These are phyloP conservation scores for Rhinolophus ferrumequinum DNA, from an alignment of 2,113 vertebrate genomes.

Conservation along the genomic window DNA sequence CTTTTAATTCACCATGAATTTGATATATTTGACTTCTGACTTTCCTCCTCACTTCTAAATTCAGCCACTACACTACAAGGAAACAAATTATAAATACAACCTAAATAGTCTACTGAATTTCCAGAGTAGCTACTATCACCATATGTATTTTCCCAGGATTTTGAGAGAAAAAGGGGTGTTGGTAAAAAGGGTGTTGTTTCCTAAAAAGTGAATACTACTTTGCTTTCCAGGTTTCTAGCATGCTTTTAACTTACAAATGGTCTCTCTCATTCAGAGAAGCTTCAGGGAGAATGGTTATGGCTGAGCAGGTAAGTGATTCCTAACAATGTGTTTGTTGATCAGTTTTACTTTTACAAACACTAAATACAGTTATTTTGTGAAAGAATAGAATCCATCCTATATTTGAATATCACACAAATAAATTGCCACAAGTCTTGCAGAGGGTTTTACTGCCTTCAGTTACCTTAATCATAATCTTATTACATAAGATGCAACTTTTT, in stretches of 20 bases:
- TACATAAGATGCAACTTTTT: neutral
- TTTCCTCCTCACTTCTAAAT: neutral
- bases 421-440: neutral
- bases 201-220: neutral
- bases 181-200: neutral
- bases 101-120: neutral
- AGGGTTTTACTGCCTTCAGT: neutral
- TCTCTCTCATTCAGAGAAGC: slow-evolving; percentile 1
- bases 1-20: neutral
- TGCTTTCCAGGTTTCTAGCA: neutral
- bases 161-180: neutral
- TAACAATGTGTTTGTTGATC: neutral
- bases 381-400: neutral
- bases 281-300: neutral
- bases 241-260: neutral
- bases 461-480: neutral
- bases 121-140: neutral
- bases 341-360: neutral
- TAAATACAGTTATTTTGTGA: neutral
- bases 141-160: neutral
- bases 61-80: neutral
- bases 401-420: slow-evolving; percentile 27
- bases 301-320: neutral
- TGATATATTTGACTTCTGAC: neutral
- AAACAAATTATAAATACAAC: neutral